Conservation (phyloP, 2,888 invertebrate species). For the Synanthedon andrenaeformis region DNA sequence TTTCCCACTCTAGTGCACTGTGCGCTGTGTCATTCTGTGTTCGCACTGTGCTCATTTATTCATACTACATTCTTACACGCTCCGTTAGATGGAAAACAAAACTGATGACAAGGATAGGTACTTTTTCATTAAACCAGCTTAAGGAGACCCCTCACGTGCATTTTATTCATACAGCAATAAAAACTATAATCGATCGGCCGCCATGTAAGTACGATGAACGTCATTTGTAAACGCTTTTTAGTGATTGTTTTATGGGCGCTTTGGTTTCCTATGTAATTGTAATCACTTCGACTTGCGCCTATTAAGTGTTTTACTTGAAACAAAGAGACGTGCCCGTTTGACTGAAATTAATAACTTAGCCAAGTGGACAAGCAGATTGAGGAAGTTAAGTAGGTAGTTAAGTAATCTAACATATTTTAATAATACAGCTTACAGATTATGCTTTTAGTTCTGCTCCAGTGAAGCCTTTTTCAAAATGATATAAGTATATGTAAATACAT, state of each 20-base stretch:
- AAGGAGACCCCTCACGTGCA: not conserved
- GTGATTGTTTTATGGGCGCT: constrained; percentile 10
- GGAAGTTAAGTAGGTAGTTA: too few relatives aligned
- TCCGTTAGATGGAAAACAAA: not conserved
- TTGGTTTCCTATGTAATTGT: constrained; percentile 10
- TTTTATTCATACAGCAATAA: not conserved
- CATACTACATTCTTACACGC: not conserved
- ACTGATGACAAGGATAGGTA: not conserved
- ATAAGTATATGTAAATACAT: too few relatives aligned
- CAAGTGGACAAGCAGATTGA: too few relatives aligned
- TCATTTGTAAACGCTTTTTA: constrained; percentile 5
- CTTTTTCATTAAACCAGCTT: not conserved
- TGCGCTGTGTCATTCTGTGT: constrained; percentile 8
- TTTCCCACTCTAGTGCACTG: constrained; percentile 7
- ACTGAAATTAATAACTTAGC: too few relatives aligned
- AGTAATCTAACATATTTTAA: too few relatives aligned
- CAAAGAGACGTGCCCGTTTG: too few relatives aligned
- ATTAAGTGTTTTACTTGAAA: too few relatives aligned
- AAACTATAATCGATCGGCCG: not conserved
- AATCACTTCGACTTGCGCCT: not conserved
- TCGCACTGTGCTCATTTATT: constrained; percentile 1
- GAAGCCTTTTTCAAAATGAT: too few relatives aligned
- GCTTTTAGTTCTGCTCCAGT: too few relatives aligned
- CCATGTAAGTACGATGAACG: not conserved
- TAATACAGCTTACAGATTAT: too few relatives aligned